Base-by-base conservation (phyloP, 2,113 vertebrate genomes). In the Myodes glareolus region DNA sequence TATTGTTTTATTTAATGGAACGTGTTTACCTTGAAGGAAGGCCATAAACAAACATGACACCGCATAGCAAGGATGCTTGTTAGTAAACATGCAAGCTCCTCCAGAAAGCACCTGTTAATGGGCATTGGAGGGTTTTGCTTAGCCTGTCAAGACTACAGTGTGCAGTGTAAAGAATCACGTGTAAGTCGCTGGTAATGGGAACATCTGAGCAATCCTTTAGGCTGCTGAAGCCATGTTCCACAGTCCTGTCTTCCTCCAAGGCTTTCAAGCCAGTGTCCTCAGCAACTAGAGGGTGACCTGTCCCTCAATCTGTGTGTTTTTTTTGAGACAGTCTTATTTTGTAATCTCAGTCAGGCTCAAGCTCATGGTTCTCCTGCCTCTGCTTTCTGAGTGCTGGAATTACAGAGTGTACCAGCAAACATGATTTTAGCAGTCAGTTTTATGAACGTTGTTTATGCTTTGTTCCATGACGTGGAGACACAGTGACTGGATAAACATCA, bases 1-100 rank as follows among this genome's bases (percentile, higher is more conserved):
- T 45, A 86, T 81, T 17, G 6, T 82, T 33, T 81, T 81, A 85
- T 84, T 96, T 93, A 92, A 94, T 39, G 92, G 1, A 17, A 50
- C 61, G 3, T 92, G n/a, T 88, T 95, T 96, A 76, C 81, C 10
- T 3, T 82, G 39, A 78, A 93, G n/a, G 73, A 90, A 95, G 55
- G 39, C 33, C 77, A 45, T 86, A 94, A 95, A 92, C 33, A 92
- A 92, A 77, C 42, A 39, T 5, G 78, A 72, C 42, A 19, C 33
- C 45, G 0, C 72, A 25, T 7, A 70, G n/a, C 58, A 96, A 87
- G 89, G 86, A 82, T 8, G 27, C 39, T 90, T 8, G 4, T 68
- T 27, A n/a, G 0, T 61, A 33, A 77, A 75, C 75, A 58, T 16
- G 4, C 25, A 67, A 84, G 92, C 31, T 52, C 45, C 65, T 42